These are phyloP conservation scores for Paraplagusia blochii DNA, from an alignment of 2,113 vertebrate genomes.

Conservation along the genomic window DNA sequence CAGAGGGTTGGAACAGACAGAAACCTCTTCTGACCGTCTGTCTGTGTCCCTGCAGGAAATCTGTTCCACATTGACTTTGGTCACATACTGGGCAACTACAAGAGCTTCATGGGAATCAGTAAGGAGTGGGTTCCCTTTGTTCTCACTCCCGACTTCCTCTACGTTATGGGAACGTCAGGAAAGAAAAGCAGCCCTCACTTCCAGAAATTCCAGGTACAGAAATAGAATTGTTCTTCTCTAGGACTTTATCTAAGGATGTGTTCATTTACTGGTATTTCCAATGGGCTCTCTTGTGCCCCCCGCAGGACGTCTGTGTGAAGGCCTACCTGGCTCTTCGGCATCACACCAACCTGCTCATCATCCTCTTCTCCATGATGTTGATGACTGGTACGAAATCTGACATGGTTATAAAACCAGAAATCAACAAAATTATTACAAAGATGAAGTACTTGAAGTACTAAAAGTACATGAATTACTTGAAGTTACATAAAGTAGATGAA, in stretches of 20 bases:
- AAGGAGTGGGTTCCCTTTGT: slow-evolving; percentile 98
- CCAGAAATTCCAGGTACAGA: slow-evolving; percentile 93
- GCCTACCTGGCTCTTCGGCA: slow-evolving; percentile 95
- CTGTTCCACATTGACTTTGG: slow-evolving; percentile 99
- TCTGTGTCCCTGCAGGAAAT: slow-evolving; percentile 79
- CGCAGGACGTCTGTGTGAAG: slow-evolving; percentile 88
- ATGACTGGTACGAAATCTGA: slow-evolving; percentile 79
- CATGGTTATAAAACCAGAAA: too few species aligned
- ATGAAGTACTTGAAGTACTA: too few species aligned
- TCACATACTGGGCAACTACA: slow-evolving; percentile 99
- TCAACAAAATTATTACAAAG: too few species aligned
- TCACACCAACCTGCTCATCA: slow-evolving; percentile 96
- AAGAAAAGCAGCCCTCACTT: slow-evolving; percentile 95
- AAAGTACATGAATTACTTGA: too few species aligned
- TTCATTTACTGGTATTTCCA: too few species aligned
- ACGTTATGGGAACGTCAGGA: slow-evolving; percentile 93
- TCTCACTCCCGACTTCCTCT: slow-evolving; percentile 96
- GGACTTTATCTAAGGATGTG: background rate
- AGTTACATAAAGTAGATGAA: too few species aligned
- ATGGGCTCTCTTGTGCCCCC: slow-evolving; percentile 9
- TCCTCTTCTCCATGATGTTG: slow-evolving; percentile 99
- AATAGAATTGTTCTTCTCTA: background rate
- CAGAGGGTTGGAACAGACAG: background rate
- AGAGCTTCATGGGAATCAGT: slow-evolving; percentile 98
- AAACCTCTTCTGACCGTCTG: background rate